These are phyloP conservation scores for Mellilla xanthometata DNA, from an alignment of 2,888 invertebrate genomes.

Conservation along the genomic window DNA sequence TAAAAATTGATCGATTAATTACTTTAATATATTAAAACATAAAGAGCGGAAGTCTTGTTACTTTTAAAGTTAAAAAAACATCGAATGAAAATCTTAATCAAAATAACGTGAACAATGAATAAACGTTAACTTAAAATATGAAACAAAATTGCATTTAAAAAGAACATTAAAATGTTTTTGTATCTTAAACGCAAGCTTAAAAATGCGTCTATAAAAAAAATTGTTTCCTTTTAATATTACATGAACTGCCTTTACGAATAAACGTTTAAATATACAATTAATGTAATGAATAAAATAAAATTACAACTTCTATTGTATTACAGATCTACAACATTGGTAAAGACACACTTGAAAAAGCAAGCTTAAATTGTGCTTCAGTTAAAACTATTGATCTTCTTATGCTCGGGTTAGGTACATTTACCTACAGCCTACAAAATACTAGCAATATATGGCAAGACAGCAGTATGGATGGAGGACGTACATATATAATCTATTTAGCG, in stretches of 20 bases:
- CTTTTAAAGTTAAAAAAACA: slow-evolving; percentile 39
- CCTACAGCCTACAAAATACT: slow-evolving; percentile 71
- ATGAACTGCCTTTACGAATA: too few species aligned
- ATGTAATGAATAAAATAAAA: too few species aligned
- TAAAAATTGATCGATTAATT: slow-evolving; percentile 66
- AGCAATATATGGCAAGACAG: slow-evolving; percentile 81
- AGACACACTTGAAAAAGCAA: too few species aligned
- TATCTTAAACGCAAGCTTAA: too few species aligned
- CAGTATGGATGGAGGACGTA: slow-evolving; percentile 76
- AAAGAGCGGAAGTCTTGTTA: slow-evolving; percentile 65
- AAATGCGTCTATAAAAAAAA: too few species aligned
- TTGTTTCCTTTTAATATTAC: too few species aligned
- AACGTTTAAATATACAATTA: too few species aligned
- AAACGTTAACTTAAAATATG: slow-evolving; percentile 38
- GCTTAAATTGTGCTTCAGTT: too few species aligned
- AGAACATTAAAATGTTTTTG: slow-evolving; percentile 8
- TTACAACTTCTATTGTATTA: too few species aligned
- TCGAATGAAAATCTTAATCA: slow-evolving; percentile 36
- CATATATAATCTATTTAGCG: slow-evolving; percentile 77
- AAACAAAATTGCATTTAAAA: slow-evolving; percentile 16
- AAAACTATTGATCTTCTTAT: slow-evolving; percentile 35
- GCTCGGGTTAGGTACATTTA: slow-evolving; percentile 56
- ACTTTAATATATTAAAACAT: slow-evolving; percentile 52
- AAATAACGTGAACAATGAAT: slow-evolving; percentile 43
- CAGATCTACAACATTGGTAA: too few species aligned